Evolutionary conservation across 2,888 invertebrate genomes (phyloP).

Genomic region (Mesochorus sp.): DNA sequence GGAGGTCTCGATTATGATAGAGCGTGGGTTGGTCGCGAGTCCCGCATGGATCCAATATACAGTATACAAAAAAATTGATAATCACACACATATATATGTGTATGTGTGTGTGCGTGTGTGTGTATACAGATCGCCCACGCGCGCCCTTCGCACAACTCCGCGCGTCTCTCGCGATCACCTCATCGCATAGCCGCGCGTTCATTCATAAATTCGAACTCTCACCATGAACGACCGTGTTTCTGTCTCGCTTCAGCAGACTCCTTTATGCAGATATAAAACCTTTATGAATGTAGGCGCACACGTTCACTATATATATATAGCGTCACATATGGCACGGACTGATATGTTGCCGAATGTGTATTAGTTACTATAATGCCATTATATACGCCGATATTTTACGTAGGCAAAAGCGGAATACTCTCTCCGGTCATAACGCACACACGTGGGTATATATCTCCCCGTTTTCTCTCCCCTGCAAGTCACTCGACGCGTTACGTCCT

Average conservation of each 20-base stretch:
- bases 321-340: not conserved
- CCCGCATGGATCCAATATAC: constrained; percentile 25
- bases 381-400: constrained; percentile 52
- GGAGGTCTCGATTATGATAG: constrained; percentile 81
- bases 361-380: constrained; percentile 12
- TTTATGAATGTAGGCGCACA: not conserved
- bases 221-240: constrained; percentile 49
- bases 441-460: constrained; percentile 35
- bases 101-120: not conserved
- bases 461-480: not conserved
- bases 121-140: constrained; percentile 64
- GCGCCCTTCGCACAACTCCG: constrained; percentile 65
- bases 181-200: constrained; percentile 73
- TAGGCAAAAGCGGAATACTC: constrained; percentile 40
- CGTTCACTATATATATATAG: not conserved
- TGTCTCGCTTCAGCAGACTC: constrained; percentile 16
- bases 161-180: constrained; percentile 77
- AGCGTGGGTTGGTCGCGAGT: constrained; percentile 69
- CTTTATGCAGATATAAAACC: constrained; percentile 32
- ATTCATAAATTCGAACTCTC: constrained; percentile 66
- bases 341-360: not conserved
- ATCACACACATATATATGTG: constrained; percentile 1
- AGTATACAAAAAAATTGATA: constrained; percentile 23
- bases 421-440: constrained; percentile 14
- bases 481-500: constrained; percentile 32